Evolutionary conservation across 2,113 vertebrate genomes (phyloP).

Genomic region (Oenanthe oenanthe): DNA sequence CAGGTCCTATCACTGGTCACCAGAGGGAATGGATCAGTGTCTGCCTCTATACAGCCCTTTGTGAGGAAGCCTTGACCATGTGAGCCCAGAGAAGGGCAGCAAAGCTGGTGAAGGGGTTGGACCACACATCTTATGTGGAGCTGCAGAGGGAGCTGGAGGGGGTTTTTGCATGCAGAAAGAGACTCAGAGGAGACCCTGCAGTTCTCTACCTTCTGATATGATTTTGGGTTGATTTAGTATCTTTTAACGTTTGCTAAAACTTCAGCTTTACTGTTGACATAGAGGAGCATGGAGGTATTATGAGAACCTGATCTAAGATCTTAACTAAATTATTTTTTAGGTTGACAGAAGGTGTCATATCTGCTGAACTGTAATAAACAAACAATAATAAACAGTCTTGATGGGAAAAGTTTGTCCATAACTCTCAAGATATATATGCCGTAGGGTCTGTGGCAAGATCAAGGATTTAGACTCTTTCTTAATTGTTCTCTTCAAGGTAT

Average conservation of each 20-base stretch:
- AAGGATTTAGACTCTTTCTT: neutral
- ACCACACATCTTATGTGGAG: too few species aligned
- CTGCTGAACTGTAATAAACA: neutral
- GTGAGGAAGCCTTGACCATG: fast-evolving
- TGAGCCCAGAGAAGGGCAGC: neutral
- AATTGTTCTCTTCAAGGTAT: neutral
- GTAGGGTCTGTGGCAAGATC: neutral
- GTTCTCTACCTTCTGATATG: neutral
- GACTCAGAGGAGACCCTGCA: neutral
- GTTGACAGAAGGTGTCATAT: neutral
- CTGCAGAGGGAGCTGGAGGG: too few species aligned
- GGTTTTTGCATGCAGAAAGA: fast-evolving
- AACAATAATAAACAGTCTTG: neutral
- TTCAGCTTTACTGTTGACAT: neutral
- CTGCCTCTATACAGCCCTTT: neutral
- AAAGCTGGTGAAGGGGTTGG: neutral
- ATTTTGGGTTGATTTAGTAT: neutral
- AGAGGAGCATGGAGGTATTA: neutral
- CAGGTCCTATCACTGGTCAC: neutral
- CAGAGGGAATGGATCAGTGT: neutral
- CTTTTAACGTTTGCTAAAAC: neutral
- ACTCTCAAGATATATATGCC: neutral
- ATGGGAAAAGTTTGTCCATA: neutral
- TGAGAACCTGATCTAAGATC: neutral
- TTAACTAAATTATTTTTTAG: neutral